These are phyloP conservation scores for Scylla paramamosain DNA, from an alignment of 1,140 invertebrate genomes.

Conservation along the genomic window DNA sequence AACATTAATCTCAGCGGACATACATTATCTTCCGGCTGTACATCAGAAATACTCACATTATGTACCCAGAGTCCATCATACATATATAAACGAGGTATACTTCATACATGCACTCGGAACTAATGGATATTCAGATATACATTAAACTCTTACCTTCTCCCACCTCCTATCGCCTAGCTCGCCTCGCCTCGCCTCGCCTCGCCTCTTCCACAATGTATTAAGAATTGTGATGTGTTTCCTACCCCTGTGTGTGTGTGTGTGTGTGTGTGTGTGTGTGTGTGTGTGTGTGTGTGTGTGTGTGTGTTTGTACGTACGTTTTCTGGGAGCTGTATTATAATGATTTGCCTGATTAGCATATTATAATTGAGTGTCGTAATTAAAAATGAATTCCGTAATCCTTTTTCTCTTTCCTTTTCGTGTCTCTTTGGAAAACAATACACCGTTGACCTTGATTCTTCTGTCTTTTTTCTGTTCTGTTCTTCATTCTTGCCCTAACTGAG, in stretches of 20 bases:
- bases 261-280: conserved; percentile 2
- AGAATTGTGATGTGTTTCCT: background rate
- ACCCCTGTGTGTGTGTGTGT: background rate
- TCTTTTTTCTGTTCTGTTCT: background rate
- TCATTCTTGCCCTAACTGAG: too few species aligned
- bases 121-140: background rate
- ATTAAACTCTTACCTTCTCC: background rate
- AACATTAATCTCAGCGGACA: background rate
- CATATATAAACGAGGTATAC: background rate
- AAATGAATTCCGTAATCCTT: background rate
- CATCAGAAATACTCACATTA: background rate
- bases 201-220: background rate
- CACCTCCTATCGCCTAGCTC: background rate
- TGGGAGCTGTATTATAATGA: background rate
- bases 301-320: background rate
- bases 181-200: too few species aligned
- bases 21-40: background rate
- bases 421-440: background rate
- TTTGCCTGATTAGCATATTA: background rate
- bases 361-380: background rate
- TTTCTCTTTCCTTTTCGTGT: background rate
- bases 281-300: conserved; percentile 2
- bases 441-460: too few species aligned
- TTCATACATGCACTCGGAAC: background rate
- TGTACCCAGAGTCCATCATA: background rate